Base-by-base conservation (phyloP, 2,113 vertebrate genomes). In the Saccopteryx bilineata region DNA sequence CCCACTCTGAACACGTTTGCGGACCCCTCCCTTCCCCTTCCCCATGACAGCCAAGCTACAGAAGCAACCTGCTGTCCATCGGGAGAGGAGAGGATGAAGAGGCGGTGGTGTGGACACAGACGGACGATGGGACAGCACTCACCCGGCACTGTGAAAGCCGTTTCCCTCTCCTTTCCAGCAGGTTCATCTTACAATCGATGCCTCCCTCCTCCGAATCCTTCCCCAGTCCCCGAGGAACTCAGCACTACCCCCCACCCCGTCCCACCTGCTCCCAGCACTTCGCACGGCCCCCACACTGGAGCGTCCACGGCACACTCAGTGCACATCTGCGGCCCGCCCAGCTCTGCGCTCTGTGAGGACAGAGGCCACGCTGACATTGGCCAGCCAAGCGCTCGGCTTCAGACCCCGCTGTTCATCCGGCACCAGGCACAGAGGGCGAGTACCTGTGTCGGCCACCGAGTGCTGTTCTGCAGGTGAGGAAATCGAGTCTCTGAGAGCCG, bases 281-380 rank as follows among this genome's bases (percentile, higher is more conserved):
- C 17, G 54, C 61, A 12, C 24, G 12, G 14, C 14, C 9, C 50
- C 8, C 1, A 7, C 1, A 46, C 39, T 39, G 54, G 17, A 50
- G 33, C 19, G 1, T 15, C 7, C 28, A 3, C 1, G 9, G 74
- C 33, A 2, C 23, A 7, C 13, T 14, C 18, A 46, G 4, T 0
- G 19, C 1, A 0, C 4, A 1, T 31, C 61, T 18, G 9, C 1
- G 75, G 60, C 13, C 5, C 2, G 39, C 56, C n/a, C 10, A 13
- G 11, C 23, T 5, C 26, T 0, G 28, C 8, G 9, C 24, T 24
- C 71, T 65, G 31, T 24, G 46, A 69, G 46, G 58, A 17, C 8
- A 75, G 48, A 28, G 11, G 24, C 48, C 0, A 0, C 2, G 10
- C 21, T 2, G 4, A 13, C 31, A n/a, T 21, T 3, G 33, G 21